Evolutionary conservation across 2,113 vertebrate species (phyloP).

Genomic region (Trichechus manatus): DNA sequence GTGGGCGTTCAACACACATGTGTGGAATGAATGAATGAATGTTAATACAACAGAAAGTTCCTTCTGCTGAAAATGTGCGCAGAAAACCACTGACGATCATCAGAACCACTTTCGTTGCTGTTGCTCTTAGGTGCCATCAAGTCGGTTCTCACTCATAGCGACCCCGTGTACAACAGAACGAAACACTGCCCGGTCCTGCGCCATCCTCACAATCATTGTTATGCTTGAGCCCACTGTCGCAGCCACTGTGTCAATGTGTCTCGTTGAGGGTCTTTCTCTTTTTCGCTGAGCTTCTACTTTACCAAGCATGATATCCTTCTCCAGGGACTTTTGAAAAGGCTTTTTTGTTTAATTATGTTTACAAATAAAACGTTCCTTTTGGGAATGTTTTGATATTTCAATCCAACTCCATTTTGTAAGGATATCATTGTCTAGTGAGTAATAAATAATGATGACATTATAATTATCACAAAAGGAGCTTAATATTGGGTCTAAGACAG

Average conservation of each 20-base stretch:
- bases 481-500: neutral
- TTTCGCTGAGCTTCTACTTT: too few relatives aligned
- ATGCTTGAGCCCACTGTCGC: too few relatives aligned
- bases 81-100: neutral
- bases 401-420: neutral
- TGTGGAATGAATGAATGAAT: neutral
- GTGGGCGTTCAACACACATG: fast-evolving
- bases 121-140: too few relatives aligned
- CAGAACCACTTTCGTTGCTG: neutral
- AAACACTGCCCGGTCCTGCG: too few relatives aligned
- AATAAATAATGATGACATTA: neutral
- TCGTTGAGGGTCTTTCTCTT: too few relatives aligned
- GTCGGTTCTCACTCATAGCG: too few relatives aligned
- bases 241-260: too few relatives aligned
- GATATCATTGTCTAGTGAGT: neutral
- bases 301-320: too few relatives aligned
- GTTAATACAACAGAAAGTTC: neutral
- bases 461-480: neutral
- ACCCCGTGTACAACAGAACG: too few relatives aligned
- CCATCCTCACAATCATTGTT: too few relatives aligned
- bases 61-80: neutral
- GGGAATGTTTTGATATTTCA: neutral
- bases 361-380: neutral
- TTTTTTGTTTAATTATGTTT: neutral
- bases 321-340: neutral